These are phyloP conservation scores for Pelvicachromis taeniatus DNA, from an alignment of 2,113 vertebrate genomes.

Conservation along the genomic window DNA sequence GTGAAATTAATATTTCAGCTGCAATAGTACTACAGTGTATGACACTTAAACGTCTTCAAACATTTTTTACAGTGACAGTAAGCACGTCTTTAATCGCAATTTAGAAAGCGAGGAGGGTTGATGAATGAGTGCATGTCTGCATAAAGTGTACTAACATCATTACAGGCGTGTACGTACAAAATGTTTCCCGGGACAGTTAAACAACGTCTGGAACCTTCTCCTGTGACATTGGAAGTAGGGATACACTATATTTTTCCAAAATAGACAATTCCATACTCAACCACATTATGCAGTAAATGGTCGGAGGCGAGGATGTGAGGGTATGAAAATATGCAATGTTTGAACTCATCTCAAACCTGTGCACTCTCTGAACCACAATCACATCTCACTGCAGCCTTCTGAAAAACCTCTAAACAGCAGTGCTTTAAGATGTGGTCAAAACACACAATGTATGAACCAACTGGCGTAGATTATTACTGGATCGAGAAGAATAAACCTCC, in stretches of 20 bases:
- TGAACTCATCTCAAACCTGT: not conserved
- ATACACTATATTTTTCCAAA: not conserved
- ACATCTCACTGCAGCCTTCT: not conserved
- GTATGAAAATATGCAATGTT: not conserved
- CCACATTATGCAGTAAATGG: not conserved
- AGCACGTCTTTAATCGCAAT: not conserved
- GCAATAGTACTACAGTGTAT: not conserved
- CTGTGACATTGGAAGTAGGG: not conserved
- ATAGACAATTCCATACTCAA: not conserved
- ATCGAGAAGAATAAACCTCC: not conserved
- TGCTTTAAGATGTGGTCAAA: not conserved
- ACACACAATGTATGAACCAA: not conserved
- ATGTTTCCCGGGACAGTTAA: not conserved
- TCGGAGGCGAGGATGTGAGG: not conserved
- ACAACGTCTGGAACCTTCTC: not conserved
- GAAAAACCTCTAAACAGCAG: not conserved
- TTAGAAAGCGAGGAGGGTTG: not conserved
- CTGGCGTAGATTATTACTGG: not conserved
- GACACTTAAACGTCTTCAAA: constrained; percentile 1
- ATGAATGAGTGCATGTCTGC: not conserved
- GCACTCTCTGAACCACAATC: not conserved
- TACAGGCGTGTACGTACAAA: not conserved
- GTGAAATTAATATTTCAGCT: constrained; percentile 40
- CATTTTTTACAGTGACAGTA: not conserved
- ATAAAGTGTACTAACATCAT: not conserved